Base-by-base conservation (phyloP, 2,113 vertebrate genomes). In the Bujurquina vittata region DNA sequence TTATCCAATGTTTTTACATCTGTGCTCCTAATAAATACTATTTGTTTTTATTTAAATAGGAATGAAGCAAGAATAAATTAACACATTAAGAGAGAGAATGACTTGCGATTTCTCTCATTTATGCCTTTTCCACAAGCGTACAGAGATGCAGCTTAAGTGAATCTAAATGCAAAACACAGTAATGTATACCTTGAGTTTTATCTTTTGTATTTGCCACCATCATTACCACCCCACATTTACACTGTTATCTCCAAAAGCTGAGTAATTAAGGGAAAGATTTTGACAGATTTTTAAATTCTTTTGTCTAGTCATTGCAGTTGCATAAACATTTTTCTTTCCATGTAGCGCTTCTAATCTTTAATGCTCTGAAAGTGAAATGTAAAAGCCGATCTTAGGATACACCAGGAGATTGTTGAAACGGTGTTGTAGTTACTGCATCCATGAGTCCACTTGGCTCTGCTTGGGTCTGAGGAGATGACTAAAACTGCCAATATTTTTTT, bases 1-100 rank as follows among this genome's bases (percentile, higher is more conserved):
- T 65, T 85, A 62, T 77, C 85, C 46, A 58, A 7, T 35, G 23
- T 86, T 84, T 91, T 86, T 85, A 83, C 84, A 59, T 72, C 43
- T 31, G 18, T 9, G 23, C 72, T 58, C 37, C 58, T 77, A 62
- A 80, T 59, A 74, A 72, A 15, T 37, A 5, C 61, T 49, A 22
- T 31, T 46, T 74, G 46, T 54, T n/a, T 85, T 57, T 33, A 23
- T 69, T 75, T 8, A 52, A 78, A 65, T 54, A 46, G 4, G 18
- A 56, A 1, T 29, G 17, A 67, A 40, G 58, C 26, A 55, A 72
- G 67, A 72, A 72, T 20, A 11, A 57, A 56, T 8, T 20, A 49
- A 9, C 2, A 59, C 18, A 56, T 22, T 12, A 43, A 37, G 15
- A 73, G 33, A 56, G 8, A 58, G n/a, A n/a, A 59, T 43, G 37